These are phyloP conservation scores for Astatoreochromis straeleni DNA, from an alignment of 2,113 vertebrate species.

Conservation along the genomic window DNA sequence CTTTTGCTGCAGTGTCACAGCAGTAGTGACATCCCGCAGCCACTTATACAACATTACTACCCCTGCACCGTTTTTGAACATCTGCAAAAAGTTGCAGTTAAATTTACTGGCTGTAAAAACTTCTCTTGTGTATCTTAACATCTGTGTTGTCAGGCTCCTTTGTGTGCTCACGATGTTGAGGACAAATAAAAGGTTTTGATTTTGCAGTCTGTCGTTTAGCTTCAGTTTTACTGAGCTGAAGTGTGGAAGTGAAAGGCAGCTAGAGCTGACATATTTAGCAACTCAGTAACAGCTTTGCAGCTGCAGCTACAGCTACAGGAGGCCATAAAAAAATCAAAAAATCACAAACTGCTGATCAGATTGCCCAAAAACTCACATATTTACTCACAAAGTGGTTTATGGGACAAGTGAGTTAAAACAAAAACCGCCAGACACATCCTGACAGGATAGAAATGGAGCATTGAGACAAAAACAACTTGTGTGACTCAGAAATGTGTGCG, in stretches of 20 bases:
- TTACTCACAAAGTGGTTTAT: neutral
- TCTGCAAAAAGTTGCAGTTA: neutral
- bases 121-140: neutral
- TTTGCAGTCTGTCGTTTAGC: neutral
- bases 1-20: neutral
- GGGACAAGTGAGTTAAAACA: neutral
- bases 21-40: neutral
- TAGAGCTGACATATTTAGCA: slow-evolving; percentile 24
- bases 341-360: neutral
- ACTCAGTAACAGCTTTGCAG: slow-evolving; percentile 2
- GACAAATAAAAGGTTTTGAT: neutral
- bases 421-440: fast-evolving
- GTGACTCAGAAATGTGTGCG: slow-evolving; percentile 4
- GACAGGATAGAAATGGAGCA: neutral
- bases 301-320: neutral
- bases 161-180: neutral
- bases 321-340: neutral
- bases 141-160: neutral
- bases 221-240: neutral
- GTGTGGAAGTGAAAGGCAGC: slow-evolving; percentile 46
- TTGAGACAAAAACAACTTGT: neutral
- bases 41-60: neutral
- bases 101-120: neutral
- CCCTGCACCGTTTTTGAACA: neutral
- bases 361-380: neutral